Conservation (phyloP, 2,113 vertebrate species). For the Carassius auratus region DNA sequence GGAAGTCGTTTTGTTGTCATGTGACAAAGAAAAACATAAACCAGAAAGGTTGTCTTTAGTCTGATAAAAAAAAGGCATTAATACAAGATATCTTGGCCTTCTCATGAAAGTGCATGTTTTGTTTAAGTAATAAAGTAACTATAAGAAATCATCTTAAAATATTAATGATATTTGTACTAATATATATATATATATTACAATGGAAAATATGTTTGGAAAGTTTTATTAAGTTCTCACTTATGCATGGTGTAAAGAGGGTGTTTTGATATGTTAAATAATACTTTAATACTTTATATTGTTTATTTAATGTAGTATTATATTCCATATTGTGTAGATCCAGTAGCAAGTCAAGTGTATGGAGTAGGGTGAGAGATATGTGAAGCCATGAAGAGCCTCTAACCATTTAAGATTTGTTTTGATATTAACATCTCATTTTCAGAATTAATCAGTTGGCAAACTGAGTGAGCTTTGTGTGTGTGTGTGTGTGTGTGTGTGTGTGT, state of each 20-base stretch:
- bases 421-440: slow-evolving; percentile 34
- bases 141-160: background rate
- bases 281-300: background rate
- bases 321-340: background rate
- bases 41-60: background rate
- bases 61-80: background rate
- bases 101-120: background rate
- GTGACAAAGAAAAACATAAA: background rate
- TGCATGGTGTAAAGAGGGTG: background rate
- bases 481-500: background rate
- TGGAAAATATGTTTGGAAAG: background rate
- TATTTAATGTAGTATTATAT: background rate
- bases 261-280: too few relatives aligned
- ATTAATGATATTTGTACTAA: background rate
- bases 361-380: background rate
- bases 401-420: background rate
- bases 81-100: background rate
- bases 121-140: background rate
- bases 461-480: background rate
- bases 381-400: background rate
- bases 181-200: too few relatives aligned
- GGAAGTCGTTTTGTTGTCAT: background rate
- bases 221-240: background rate
- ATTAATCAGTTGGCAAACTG: slow-evolving; percentile 49
- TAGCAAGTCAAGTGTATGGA: background rate